phyloP scores from a whole-genome alignment of 2,888 invertebrate species.

The Xestia sexstrigata region DNA sequence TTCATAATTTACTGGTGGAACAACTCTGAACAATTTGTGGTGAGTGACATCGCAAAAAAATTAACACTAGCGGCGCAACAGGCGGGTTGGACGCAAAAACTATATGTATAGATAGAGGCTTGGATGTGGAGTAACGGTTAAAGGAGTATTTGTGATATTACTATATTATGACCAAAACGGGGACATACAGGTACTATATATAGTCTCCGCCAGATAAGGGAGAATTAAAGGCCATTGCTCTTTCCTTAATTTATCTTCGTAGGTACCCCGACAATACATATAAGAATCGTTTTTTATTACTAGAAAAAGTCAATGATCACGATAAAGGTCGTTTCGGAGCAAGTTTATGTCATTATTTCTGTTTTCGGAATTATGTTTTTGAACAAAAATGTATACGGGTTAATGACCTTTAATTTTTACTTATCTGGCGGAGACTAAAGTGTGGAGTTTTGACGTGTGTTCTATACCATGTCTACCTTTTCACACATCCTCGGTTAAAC shows the following conservation, averaged over 20 bases:
- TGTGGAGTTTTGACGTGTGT: neutral
- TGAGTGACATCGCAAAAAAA: constrained; percentile 47
- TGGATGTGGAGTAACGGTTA: neutral
- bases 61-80: constrained; percentile 39
- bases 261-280: no score
- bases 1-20: constrained; percentile 43
- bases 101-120: constrained; percentile 6
- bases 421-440: no score
- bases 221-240: no score
- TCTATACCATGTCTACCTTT: neutral
- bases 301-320: no score
- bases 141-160: constrained; percentile 5
- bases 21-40: constrained; percentile 32
- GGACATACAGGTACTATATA: neutral
- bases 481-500: neutral
- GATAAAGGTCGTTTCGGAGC: no score
- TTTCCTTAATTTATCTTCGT: no score
- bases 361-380: no score
- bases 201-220: no score
- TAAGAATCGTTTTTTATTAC: no score
- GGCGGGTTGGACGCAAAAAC: constrained; percentile 32
- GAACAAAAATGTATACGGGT: no score
- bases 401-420: no score
- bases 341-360: no score
- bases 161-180: neutral